phyloP scores from a whole-genome alignment of 1,140 invertebrate species.

The Saccostrea echinata region DNA sequence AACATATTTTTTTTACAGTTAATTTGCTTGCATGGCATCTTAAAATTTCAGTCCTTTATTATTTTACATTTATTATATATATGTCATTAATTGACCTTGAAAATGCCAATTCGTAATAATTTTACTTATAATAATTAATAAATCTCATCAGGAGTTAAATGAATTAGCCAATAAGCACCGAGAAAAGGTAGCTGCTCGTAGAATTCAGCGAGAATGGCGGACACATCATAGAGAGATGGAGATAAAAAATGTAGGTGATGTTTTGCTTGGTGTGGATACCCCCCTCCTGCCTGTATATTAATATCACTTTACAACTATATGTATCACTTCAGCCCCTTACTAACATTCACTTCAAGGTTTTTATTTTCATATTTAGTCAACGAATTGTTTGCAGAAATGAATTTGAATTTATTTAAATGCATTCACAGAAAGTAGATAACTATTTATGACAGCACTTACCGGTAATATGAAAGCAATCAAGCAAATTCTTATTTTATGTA shows the following conservation, averaged over 20 bases:
- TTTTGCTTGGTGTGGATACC: neutral
- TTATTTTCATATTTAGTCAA: neutral
- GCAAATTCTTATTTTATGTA: no score
- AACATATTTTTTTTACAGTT: neutral
- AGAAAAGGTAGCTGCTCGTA: conserved; percentile 58
- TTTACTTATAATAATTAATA: conserved; percentile 32
- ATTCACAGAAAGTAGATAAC: neutral
- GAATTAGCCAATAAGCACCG: conserved; percentile 32
- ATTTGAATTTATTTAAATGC: neutral
- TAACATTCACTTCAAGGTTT: neutral
- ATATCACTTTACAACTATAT: neutral
- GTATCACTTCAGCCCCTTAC: neutral
- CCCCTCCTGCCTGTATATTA: neutral
- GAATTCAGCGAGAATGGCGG: conserved; percentile 60
- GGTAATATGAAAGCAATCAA: no score
- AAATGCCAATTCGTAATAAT: neutral
- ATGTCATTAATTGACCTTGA: neutral
- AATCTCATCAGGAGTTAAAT: conserved; percentile 7
- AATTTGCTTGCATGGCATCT: conserved; percentile 1
- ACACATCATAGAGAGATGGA: conserved; percentile 1
- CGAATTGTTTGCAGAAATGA: neutral
- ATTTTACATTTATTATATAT: neutral
- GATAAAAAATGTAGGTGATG: conserved; percentile 22
- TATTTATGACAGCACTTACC: no score
- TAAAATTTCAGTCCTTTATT: neutral